Evolutionary conservation across 2,888 invertebrate species (phyloP).

Genomic region (Cinara cedri): DNA sequence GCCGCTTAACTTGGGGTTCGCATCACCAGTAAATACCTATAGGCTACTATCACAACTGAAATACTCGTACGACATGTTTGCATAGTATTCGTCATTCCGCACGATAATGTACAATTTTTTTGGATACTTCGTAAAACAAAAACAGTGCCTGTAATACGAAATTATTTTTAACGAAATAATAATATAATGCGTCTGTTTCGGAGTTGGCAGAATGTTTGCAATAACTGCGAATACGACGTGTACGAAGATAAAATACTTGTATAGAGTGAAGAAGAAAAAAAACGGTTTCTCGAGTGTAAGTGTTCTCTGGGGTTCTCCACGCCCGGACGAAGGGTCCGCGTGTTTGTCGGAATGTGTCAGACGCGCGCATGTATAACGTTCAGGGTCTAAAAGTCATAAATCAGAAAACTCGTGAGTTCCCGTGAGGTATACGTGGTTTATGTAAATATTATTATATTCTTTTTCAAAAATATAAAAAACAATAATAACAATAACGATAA

Average conservation of each 20-base stretch:
- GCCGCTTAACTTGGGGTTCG: no score
- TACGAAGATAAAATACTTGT: constrained; percentile 42
- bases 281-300: constrained; percentile 27
- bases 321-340: constrained; percentile 11
- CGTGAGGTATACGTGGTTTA: neutral
- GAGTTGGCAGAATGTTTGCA: constrained; percentile 20
- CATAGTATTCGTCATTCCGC: no score
- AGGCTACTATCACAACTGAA: no score
- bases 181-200: constrained; percentile 12
- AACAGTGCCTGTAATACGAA: no score
- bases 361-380: neutral
- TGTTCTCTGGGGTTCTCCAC: constrained; percentile 34
- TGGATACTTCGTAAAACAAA: no score
- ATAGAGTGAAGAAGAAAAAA: constrained; percentile 15
- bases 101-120: no score
- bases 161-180: no score
- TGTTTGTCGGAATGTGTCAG: constrained; percentile 37
- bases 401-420: constrained; percentile 36
- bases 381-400: constrained; percentile 51
- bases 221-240: constrained; percentile 11
- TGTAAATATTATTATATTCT: neutral
- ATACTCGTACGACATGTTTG: no score
- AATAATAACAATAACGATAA: neutral
- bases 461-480: neutral
- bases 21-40: no score